phyloP scores from a whole-genome alignment of 2,888 invertebrate species.

The Thysanoteuthis rhombus region DNA sequence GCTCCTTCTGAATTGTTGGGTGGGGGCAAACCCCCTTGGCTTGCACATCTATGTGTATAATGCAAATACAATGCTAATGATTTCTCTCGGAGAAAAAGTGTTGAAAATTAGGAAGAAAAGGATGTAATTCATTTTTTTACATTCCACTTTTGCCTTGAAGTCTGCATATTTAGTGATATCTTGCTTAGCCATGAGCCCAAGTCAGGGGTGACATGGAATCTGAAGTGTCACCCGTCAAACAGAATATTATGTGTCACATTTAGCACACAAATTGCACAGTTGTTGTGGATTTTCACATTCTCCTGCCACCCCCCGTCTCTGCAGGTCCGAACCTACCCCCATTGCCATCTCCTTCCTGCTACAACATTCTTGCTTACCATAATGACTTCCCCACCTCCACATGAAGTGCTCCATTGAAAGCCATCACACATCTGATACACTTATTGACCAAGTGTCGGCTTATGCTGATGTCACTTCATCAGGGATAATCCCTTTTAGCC shows the following conservation, averaged over 20 bases:
- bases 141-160: background rate
- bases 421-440: background rate
- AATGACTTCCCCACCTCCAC: too few relatives aligned
- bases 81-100: too few relatives aligned
- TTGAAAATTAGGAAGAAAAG: too few relatives aligned
- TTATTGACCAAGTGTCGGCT: background rate
- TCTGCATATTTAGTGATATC: background rate
- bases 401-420: background rate
- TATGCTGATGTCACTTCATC: conserved; percentile 12
- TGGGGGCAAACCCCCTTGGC: too few relatives aligned
- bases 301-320: background rate
- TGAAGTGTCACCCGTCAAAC: background rate
- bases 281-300: background rate
- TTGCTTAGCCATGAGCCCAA: background rate
- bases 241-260: conserved; percentile 1
- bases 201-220: background rate
- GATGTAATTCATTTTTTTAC: background rate
- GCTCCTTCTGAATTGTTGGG: too few relatives aligned
- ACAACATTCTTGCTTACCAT: background rate
- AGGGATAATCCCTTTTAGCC: background rate
- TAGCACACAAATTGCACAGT: background rate
- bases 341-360: background rate
- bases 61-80: too few relatives aligned
- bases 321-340: background rate
- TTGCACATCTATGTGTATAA: too few relatives aligned